Base-by-base conservation (phyloP, 1,140 invertebrate species). In the Lordiphosa clarofinis region DNA sequence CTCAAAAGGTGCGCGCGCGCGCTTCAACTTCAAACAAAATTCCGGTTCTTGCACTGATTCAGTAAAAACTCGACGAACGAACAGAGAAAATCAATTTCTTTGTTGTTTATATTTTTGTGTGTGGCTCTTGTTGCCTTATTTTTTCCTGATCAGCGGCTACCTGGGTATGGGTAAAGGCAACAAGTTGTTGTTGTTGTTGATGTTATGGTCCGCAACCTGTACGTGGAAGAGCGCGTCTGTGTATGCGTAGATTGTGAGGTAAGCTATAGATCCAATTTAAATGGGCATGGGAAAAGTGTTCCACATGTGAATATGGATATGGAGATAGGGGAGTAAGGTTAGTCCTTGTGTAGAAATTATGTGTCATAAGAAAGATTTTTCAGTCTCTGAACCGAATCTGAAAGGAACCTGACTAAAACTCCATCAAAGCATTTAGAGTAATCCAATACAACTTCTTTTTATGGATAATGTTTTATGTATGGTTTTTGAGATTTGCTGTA, bases 21-120 rank as follows among this genome's bases (percentile, higher is more conserved):
- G 71, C 62, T 56, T 58, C 42, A 76, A 82, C 76, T 76, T 82
- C 78, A 82, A 82, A 82, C 68, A 59, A 57, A 28, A 82, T 78
- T 84, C 76, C 73, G 76, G 73, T 84, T 84, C 75, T 42, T 81
- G 62, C 59, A 81, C 76, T 73, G 76, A 81, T 82, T 81, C 76
- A 81, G 57, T 56, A 70, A 61, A 66, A 70, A 56, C 61, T 66
- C 56, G 56, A n/a, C 56, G 56, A 52, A 53, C 56, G 71, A 61
- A 71, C 66, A 82, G 76, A 72, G 78, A 84, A 82, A 82, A 82
- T 82, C 78, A 82, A 82, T 82, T 82, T 84, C 68, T 62, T 82
- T 82, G 76, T 78, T 79, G 63, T 49, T 56, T 64, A 62, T 70
- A 75, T 58, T 57, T 63, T 63, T 58, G 19, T 55, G 15, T 19